Percentiles rank a stretch among this genome's conserved stretches.
These are phyloP conservation scores for Plagodis dolabraria DNA, from an alignment of 2,888 invertebrate genomes.

Conservation along the genomic window DNA sequence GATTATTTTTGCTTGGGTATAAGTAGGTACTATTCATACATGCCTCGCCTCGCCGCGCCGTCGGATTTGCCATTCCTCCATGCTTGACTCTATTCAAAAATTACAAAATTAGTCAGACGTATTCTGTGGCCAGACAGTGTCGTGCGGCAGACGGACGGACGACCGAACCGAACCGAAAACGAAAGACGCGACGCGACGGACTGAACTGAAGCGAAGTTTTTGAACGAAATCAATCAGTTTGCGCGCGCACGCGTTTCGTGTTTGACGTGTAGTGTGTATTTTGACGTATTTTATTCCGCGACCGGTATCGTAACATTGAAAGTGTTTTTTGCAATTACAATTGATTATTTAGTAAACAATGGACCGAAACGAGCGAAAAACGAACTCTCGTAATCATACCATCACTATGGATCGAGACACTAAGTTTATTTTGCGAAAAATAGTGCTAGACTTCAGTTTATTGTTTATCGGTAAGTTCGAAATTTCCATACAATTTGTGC, in stretches of 20 bases:
- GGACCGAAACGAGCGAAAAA: conserved; percentile 75
- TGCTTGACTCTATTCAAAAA: no score
- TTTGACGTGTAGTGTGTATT: conserved; percentile 58
- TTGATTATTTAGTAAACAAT: conserved; percentile 54
- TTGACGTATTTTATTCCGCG: conserved; percentile 65
- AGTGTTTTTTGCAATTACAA: conserved; percentile 46
- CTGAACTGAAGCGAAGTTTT: conserved; percentile 7
- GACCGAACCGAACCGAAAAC: not conserved
- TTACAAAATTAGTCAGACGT: no score
- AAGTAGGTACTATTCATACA: no score
- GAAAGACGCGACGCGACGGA: not conserved
- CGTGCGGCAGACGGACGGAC: no score
- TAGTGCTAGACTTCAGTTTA: conserved; percentile 87
- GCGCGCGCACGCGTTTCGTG: conserved; percentile 76
- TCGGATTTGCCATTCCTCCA: no score
- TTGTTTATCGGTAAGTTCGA: conserved; percentile 87
- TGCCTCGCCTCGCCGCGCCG: not conserved
- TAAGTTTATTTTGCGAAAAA: conserved; percentile 86
- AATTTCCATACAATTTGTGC: no score
- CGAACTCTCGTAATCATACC: conserved; percentile 67
- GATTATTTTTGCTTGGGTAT: no score
- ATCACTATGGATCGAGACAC: conserved; percentile 84
- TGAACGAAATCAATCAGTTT: conserved; percentile 52
- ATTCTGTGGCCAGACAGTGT: no score
- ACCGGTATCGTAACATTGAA: conserved; percentile 49